phyloP scores from a whole-genome alignment of 2,888 invertebrate species.

The Conomelus anceps region DNA sequence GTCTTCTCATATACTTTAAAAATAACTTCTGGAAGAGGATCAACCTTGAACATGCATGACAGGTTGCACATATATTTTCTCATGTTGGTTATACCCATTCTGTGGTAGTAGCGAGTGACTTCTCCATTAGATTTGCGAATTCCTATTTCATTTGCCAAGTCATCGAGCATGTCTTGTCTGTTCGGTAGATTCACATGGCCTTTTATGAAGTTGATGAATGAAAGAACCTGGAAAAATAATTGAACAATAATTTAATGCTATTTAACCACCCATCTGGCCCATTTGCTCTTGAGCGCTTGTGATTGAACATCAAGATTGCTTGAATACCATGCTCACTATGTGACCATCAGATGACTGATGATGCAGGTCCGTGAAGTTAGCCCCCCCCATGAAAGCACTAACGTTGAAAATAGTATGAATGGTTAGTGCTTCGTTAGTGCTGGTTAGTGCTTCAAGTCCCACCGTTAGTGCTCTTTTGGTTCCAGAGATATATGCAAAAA shows the following conservation, averaged over 20 bases:
- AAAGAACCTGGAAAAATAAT: constrained; percentile 50
- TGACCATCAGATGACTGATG: no score
- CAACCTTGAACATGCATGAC: constrained; percentile 50
- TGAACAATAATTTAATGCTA: neutral
- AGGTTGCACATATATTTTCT: constrained; percentile 60
- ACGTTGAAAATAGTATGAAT: no score
- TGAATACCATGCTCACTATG: no score
- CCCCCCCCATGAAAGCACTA: no score
- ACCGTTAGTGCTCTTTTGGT: no score
- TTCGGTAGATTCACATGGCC: constrained; percentile 56
- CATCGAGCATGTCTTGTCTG: constrained; percentile 54
- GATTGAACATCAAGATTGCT: no score
- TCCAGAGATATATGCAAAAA: no score
- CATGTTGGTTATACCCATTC: constrained; percentile 56
- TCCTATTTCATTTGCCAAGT: constrained; percentile 54
- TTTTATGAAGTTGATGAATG: constrained; percentile 57
- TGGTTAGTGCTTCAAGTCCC: no score
- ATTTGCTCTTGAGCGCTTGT: no score
- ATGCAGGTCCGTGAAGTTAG: no score
- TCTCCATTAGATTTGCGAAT: constrained; percentile 56
- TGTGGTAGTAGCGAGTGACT: constrained; percentile 67
- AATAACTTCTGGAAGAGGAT: constrained; percentile 59
- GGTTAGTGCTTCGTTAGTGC: no score
- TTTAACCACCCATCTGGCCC: no score
- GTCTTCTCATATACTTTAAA: constrained; percentile 66